Percentiles rank a stretch among this genome's conserved stretches.
These are phyloP conservation scores for Prinia subflava DNA, from an alignment of 2,113 vertebrate species.

Conservation along the genomic window DNA sequence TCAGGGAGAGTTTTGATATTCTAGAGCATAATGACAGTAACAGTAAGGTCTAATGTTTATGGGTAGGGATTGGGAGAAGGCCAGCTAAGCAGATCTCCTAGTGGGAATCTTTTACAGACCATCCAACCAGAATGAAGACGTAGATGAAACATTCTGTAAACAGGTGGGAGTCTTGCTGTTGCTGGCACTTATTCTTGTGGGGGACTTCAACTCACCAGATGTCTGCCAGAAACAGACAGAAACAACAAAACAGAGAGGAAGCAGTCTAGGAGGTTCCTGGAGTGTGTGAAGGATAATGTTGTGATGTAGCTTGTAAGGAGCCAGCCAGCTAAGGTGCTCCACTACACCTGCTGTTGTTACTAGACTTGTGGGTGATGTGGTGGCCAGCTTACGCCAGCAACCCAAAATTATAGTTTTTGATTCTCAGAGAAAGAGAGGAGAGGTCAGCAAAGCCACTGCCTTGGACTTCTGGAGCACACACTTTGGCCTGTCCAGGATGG, in stretches of 20 bases:
- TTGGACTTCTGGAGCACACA: neutral
- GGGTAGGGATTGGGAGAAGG: neutral
- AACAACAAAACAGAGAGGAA: neutral
- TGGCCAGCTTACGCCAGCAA: neutral
- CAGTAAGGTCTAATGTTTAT: neutral
- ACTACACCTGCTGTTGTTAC: neutral
- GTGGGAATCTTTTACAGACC: neutral
- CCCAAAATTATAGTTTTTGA: neutral
- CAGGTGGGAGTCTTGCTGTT: fast-evolving
- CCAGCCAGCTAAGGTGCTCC: neutral
- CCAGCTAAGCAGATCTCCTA: neutral
- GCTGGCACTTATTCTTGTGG: neutral
- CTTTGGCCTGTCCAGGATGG: neutral
- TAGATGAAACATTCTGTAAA: neutral
- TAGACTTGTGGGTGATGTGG: neutral
- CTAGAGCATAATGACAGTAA: neutral
- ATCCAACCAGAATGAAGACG: neutral
- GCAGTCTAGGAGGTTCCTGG: neutral
- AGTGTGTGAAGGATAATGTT: neutral
- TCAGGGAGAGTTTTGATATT: neutral
- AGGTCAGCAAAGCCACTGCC: neutral
- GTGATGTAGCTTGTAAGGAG: neutral
- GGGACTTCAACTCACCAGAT: neutral
- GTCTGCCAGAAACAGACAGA: neutral
- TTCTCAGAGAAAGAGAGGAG: neutral